These are phyloP conservation scores for Falco peregrinus DNA, from an alignment of 2,797 vertebrate species.

Conservation along the genomic window DNA sequence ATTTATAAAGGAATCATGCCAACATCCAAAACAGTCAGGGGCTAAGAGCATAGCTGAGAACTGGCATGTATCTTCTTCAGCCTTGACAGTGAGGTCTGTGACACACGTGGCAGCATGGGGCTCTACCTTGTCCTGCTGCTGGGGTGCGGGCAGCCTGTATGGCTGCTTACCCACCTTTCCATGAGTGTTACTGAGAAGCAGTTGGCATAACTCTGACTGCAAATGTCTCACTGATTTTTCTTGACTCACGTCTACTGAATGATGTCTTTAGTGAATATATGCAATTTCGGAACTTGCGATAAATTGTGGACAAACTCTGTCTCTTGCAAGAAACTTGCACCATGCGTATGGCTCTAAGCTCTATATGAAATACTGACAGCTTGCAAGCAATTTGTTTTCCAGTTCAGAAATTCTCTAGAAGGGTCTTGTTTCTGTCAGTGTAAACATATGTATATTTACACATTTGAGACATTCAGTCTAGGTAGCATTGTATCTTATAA, in stretches of 20 bases:
- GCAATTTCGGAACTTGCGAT: neutral
- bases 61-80: neutral
- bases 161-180: neutral
- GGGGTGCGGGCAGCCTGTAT: fast-evolving
- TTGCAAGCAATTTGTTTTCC: neutral
- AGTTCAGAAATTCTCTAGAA: neutral
- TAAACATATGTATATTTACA: neutral
- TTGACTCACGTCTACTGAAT: neutral
- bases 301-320: neutral
- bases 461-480: neutral
- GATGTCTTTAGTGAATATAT: neutral
- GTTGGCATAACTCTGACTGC: neutral
- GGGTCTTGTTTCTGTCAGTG: neutral
- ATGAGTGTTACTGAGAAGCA: neutral
- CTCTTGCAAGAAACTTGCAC: neutral
- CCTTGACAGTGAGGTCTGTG: neutral
- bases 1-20: neutral
- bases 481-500: neutral
- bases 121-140: neutral
- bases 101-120: neutral
- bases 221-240: neutral
- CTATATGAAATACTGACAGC: neutral
- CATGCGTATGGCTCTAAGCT: neutral
- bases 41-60: neutral
- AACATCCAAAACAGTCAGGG: neutral